A percentile compares a stretch with the other conserved stretches of the same genome.
Evolutionary conservation across 2,113 vertebrate genomes (phyloP).

Genomic region (Scomber colias): DNA sequence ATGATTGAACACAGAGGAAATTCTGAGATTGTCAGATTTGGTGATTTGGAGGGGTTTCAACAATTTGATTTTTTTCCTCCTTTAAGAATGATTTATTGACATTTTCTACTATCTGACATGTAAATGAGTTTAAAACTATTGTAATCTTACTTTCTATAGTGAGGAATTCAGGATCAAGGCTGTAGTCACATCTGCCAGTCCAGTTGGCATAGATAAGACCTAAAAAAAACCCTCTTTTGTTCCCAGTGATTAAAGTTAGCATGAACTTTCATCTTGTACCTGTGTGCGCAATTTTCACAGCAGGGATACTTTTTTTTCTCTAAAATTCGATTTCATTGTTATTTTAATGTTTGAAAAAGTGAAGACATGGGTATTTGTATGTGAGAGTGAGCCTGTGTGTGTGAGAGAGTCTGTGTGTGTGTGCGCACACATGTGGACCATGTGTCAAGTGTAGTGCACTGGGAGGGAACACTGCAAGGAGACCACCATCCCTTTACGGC

Average conservation of each 20-base stretch:
- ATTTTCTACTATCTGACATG: background rate
- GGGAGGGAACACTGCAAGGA: slow-evolving; percentile 51
- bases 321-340: slow-evolving; percentile 14
- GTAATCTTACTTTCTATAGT: slow-evolving; percentile 37
- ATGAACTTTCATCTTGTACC: slow-evolving; percentile 52
- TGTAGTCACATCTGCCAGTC: slow-evolving; percentile 47
- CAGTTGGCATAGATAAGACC: slow-evolving; percentile 34
- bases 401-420: slow-evolving; percentile 28
- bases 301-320: slow-evolving; percentile 3
- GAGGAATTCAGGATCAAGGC: slow-evolving; percentile 54
- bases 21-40: slow-evolving; percentile 30
- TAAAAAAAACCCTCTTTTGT: slow-evolving; percentile 23
- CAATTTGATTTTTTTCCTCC: slow-evolving; percentile 24
- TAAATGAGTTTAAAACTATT: slow-evolving; percentile 14
- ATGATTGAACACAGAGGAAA: background rate
- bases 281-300: slow-evolving; percentile 28
- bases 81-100: slow-evolving; percentile 35
- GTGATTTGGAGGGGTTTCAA: slow-evolving; percentile 12
- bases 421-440: slow-evolving; percentile 62
- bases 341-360: slow-evolving; percentile 41
- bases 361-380: slow-evolving; percentile 49
- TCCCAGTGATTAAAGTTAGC: slow-evolving; percentile 35
- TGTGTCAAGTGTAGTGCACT: slow-evolving; percentile 66
- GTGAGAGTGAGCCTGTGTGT: slow-evolving; percentile 45
- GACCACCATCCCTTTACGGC: slow-evolving; percentile 30